Percentiles rank a stretch among this genome's conserved stretches.
These are phyloP conservation scores for Trididemnum nubilum DNA, from an alignment of 23 tunicate species.

Conservation along the genomic window DNA sequence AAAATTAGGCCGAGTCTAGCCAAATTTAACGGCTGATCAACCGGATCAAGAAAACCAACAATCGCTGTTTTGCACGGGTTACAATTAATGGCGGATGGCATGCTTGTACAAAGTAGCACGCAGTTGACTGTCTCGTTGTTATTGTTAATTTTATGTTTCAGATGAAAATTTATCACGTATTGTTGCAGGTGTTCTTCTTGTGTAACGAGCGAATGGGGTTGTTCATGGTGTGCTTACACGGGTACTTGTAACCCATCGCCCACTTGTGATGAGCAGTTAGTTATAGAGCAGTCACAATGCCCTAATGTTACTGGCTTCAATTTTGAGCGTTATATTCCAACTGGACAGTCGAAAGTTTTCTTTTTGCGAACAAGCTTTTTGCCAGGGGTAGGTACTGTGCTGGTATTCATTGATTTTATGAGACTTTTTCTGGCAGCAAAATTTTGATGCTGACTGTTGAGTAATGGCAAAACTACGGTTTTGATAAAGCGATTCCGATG, in stretches of 20 bases:
- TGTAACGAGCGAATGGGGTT: slow-evolving; percentile 52
- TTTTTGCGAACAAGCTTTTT: not conserved
- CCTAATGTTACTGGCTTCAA: slow-evolving; percentile 42
- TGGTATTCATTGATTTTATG: too few relatives aligned
- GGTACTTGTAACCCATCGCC: slow-evolving; percentile 22
- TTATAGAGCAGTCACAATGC: slow-evolving; percentile 14
- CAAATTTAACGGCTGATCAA: too few relatives aligned
- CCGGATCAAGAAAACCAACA: too few relatives aligned
- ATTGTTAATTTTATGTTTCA: not conserved
- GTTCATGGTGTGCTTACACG: slow-evolving; percentile 54
- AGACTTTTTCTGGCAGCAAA: too few relatives aligned
- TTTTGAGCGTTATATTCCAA: not conserved
- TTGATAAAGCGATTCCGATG: too few relatives aligned
- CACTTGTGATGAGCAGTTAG: not conserved
- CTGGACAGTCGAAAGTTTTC: not conserved
- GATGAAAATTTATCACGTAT: not conserved
- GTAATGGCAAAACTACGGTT: too few relatives aligned
- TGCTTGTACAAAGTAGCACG: too few relatives aligned
- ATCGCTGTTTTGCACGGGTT: too few relatives aligned
- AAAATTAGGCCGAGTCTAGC: too few relatives aligned
- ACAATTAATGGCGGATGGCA: too few relatives aligned
- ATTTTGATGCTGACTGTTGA: too few relatives aligned
- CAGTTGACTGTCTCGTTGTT: too few relatives aligned
- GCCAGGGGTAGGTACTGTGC: slow-evolving; percentile 5
- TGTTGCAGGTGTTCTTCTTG: slow-evolving; percentile 65